phyloP scores from a whole-genome alignment of 2,888 invertebrate genomes.

The Spatulosminthurus flaviceps region DNA sequence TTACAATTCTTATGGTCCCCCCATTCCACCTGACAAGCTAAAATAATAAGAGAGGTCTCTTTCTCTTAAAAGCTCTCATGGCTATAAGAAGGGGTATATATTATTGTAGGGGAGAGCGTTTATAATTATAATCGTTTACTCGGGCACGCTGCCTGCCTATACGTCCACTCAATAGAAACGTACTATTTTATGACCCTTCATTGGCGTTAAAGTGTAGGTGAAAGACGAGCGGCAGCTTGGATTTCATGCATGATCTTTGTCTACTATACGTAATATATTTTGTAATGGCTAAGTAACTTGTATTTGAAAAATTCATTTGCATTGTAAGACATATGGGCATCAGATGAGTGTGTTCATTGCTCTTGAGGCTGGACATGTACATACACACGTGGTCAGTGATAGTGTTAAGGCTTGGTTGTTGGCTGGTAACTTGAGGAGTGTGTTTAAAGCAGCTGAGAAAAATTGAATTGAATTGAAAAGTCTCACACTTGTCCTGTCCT shows the following conservation, averaged over 20 bases:
- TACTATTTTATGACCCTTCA: conserved; percentile 37
- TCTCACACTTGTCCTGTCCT: conserved; percentile 52
- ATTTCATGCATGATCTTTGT: conserved; percentile 34
- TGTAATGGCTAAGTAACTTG: too few species aligned
- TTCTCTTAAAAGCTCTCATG: conserved; percentile 7
- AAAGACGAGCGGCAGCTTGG: conserved; percentile 39
- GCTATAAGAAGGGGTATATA: conserved; percentile 7
- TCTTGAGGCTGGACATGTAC: too few species aligned
- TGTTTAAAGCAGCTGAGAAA: conserved; percentile 24
- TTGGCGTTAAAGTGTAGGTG: conserved; percentile 40
- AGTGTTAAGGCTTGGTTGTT: not conserved
- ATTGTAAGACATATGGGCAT: too few species aligned
- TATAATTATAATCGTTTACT: conserved; percentile 26
- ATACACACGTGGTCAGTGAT: not conserved
- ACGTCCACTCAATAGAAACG: conserved; percentile 17
- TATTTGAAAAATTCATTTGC: too few species aligned
- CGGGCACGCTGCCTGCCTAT: conserved; percentile 41
- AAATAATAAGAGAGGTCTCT: conserved; percentile 26
- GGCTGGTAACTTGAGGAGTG: not conserved
- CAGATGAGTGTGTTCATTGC: too few species aligned
- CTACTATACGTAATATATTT: too few species aligned
- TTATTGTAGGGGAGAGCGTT: conserved; percentile 21
- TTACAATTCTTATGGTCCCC: not conserved
- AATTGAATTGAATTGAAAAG: conserved; percentile 51
- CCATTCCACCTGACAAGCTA: conserved; percentile 7